Evolutionary conservation across 1,140 invertebrate species (phyloP), one percentile per base, ranked within the genome.

Genomic region (Triops longicaudatus): DNA sequence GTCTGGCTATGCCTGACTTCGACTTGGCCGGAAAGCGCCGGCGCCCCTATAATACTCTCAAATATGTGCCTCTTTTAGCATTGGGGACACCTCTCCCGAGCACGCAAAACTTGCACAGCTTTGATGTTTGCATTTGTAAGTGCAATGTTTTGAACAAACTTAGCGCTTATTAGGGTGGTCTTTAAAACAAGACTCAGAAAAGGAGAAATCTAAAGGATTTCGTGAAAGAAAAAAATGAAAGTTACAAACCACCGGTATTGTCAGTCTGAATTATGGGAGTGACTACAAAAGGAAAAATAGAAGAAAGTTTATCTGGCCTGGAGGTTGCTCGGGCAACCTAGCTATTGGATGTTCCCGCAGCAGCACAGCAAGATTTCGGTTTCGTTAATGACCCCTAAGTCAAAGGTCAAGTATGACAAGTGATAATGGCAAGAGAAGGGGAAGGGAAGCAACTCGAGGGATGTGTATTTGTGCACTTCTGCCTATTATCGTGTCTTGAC

Each of bases 331-430:
- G 22, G 50, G 50, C 50, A 63, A 63, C 50, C 17, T 22, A 63
- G 22, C 50, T 63, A 63, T 63, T 63, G 50, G 50, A 63, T 63
- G 50, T 63, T 9, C 50, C 50, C 14, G 50, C 17, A 63, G 50
- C 22, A 63, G n/a, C 50, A 22, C 50, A 63, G 50, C 50, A 63
- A 63, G 50, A 63, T 63, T 63, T 63, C n/a, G 50, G 50, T 63
- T 63, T n/a, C 50, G 50, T 63, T 63, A 63, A 63, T 63, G 50
- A 63, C 50, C 50, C 50, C 50, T n/a, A 17, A 22, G 50, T 63
- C 50, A 63, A 63, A 63, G 50, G 50, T 63, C 50, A 63, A 63
- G 50, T 63, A 22, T 63, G 50, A 63, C 50, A 63, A 63, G n/a
- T 7, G 50, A 63, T 63, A 63, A 63, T 63, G 50, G 50, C 31